phyloP scores from a whole-genome alignment of 53 echinoderm and acorn worm genomes.

The Mesocentrotus franciscanus region DNA sequence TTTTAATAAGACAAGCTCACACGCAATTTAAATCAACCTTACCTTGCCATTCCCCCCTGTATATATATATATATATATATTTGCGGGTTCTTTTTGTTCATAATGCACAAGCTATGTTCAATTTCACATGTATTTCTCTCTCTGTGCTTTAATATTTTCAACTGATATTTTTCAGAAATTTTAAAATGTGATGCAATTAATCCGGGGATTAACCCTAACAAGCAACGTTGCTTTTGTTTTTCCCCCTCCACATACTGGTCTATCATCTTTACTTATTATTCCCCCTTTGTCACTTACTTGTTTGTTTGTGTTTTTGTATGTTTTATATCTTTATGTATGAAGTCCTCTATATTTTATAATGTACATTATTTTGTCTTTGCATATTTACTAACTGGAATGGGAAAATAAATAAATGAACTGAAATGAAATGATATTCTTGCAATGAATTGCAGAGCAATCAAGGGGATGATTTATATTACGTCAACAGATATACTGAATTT shows the following conservation, averaged over 20 bases:
- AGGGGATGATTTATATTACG: no score
- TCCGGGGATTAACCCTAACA: no score
- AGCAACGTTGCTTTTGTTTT: no score
- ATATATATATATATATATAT: background rate
- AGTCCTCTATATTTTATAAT: background rate
- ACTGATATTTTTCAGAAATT: no score
- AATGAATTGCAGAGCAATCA: no score
- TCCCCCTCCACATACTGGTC: no score
- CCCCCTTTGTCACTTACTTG: no score
- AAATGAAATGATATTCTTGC: no score
- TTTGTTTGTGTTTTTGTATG: background rate
- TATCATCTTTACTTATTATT: no score
- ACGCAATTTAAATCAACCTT: conserved; percentile 36
- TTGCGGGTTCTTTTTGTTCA: no score
- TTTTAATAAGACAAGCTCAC: conserved; percentile 54
- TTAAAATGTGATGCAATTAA: no score
- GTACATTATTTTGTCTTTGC: background rate
- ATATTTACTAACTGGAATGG: background rate
- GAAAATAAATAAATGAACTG: background rate
- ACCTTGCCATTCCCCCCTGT: background rate
- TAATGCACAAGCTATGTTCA: no score
- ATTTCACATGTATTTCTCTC: background rate
- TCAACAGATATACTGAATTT: background rate
- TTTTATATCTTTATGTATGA: background rate
- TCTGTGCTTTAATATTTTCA: background rate